Conservation (phyloP, 2,113 vertebrate genomes). For the Brachirus orientalis region DNA sequence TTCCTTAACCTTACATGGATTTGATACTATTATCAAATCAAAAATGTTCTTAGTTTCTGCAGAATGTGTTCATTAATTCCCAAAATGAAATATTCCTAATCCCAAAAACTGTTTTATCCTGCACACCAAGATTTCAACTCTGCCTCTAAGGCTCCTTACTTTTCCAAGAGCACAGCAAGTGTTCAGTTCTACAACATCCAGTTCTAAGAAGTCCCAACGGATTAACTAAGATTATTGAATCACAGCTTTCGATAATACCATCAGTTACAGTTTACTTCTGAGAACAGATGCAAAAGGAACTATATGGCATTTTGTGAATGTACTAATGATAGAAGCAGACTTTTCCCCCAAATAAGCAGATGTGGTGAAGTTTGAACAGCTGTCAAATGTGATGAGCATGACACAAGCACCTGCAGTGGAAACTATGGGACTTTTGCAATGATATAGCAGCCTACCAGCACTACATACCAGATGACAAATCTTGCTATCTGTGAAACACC, state of each 20-base stretch:
- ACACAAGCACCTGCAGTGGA: conserved; percentile 73
- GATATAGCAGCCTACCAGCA: conserved; percentile 56
- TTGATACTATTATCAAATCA: conserved; percentile 23
- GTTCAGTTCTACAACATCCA: conserved; percentile 71
- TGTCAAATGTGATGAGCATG: conserved; percentile 77
- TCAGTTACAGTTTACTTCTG: conserved; percentile 79
- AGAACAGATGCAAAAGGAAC: conserved; percentile 74
- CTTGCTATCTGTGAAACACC: conserved; percentile 65
- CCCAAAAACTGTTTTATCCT: conserved; percentile 61
- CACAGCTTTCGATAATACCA: conserved; percentile 81
- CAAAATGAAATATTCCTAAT: conserved; percentile 30
- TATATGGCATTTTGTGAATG: conserved; percentile 72
- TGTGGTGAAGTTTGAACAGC: conserved; percentile 74
- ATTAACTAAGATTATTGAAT: conserved; percentile 82
- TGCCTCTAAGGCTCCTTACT: conserved; percentile 72
- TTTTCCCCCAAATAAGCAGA: conserved; percentile 71
- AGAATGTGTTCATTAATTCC: conserved; percentile 57
- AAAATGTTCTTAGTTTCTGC: conserved; percentile 24
- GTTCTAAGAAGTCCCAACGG: conserved; percentile 73
- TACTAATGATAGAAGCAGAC: conserved; percentile 74
- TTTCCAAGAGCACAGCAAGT: conserved; percentile 74
- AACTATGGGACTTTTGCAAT: conserved; percentile 59
- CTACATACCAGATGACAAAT: conserved; percentile 67
- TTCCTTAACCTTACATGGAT: too few species aligned
- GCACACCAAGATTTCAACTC: conserved; percentile 58